Base-by-base conservation (phyloP, 2,113 vertebrate species). In the Hyaena hyaena region DNA sequence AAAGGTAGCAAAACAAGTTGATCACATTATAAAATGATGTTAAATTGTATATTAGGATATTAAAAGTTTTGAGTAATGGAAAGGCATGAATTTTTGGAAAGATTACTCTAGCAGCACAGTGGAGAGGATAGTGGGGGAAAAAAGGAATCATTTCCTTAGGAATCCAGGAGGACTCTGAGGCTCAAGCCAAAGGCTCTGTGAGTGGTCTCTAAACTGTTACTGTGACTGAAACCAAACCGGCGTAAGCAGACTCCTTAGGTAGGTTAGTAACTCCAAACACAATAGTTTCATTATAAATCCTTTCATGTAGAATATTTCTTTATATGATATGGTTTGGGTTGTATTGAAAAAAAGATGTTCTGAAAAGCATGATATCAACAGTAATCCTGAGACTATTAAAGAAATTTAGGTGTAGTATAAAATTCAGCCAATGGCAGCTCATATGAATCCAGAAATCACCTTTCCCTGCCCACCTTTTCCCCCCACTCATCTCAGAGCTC, bases 1-100 rank as follows among this genome's bases (percentile, higher is more conserved):
- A 97, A 92, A 89, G 53, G 16, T 87, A 95, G 16, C 89, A 89
- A 58, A 17, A 86, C 19, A 33, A 61, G 11, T 69, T 61, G 26
- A 33, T 87, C 35, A 90, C 6, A 81, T 35, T 87, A 21, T 53
- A 89, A 89, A 97, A 79, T 86, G 14, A 79, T 92, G 63, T 85
- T 35, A 74, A 58, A 65, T 95, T 88, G 55, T 88, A 39, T 79
- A 14, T 74, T 68, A 92, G 8, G 3, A 39, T 26, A 53, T 88
- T 77, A 92, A 93, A 39, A 84, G 11, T n/a, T 94, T 87, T 97
- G 55, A 93, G 58, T 92, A 86, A 77, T 71, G 55, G 11, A 69
- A 21, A 90, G 24, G 6, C 10, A 26, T 39, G 43, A 14, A 28
- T 81, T 74, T 96, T 85, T 84, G 16, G n/a, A 82, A 94, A 85